Evolutionary conservation across 30 jellyfish, hydroid and myxozoan species (phyloP).

Genomic region (Aurelia sp.): DNA sequence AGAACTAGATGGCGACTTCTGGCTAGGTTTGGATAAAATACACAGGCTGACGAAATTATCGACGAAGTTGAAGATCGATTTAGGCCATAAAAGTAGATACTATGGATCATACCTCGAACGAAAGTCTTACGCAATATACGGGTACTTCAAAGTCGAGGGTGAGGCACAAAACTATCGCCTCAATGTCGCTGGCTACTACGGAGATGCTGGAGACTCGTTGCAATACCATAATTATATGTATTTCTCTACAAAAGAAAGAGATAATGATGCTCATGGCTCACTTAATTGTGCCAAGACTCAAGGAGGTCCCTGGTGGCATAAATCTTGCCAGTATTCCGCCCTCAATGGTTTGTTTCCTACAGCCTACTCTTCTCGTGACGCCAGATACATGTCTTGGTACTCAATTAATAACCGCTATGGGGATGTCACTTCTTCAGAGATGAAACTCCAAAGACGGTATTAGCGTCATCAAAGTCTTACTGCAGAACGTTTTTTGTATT

Average conservation of each 20-base stretch:
- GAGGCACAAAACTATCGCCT: constrained; percentile 42
- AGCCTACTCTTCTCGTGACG: too few relatives aligned
- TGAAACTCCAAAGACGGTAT: too few relatives aligned
- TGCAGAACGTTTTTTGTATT: too few relatives aligned
- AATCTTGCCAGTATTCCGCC: not conserved
- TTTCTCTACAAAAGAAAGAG: constrained; percentile 46
- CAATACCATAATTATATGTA: constrained; percentile 27
- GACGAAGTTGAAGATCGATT: not conserved
- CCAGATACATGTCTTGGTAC: too few relatives aligned
- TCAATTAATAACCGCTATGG: too few relatives aligned
- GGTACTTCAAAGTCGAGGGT: not conserved
- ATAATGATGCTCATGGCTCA: constrained; percentile 16
- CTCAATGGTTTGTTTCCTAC: constrained; percentile 27
- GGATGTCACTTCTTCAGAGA: too few relatives aligned
- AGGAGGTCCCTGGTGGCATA: constrained; percentile 58
- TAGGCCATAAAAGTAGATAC: not conserved
- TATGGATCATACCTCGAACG: not conserved
- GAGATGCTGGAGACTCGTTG: constrained; percentile 44
- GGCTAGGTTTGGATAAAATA: constrained; percentile 47
- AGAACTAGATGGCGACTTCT: constrained; percentile 28
- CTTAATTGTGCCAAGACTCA: constrained; percentile 12
- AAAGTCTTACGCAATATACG: not conserved
- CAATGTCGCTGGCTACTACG: constrained; percentile 23
- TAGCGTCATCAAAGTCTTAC: too few relatives aligned
- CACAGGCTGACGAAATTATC: not conserved